Evolutionary conservation across 1,140 invertebrate species (phyloP), one percentile per base, ranked within the genome.

Genomic region (Zaprionus ghesquierei): DNA sequence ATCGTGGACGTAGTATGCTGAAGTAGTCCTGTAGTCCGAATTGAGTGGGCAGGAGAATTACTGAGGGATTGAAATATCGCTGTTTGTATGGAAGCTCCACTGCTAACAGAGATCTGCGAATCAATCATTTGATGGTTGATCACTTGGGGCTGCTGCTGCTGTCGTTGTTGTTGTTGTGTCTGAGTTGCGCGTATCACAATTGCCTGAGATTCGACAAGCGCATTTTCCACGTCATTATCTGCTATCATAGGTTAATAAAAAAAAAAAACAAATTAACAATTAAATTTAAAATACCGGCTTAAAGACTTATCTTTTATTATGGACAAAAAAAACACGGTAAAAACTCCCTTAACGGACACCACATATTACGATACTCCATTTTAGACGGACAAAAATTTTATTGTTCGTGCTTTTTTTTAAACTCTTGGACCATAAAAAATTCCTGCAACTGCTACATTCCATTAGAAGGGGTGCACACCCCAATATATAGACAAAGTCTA

Each of bases 31-130:
- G 61, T 62, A 44, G 50, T 55, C 13, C 75, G 69, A 35, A 27
- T 54, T 46, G 75, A 64, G 49, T 90, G 82, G 12, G 77, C 73
- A 15, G 80, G 78, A 9, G 84, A 80, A 55, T 81, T 90, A 20
- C 56, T 75, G 1, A 70, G 44, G 3, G 89, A 89, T 33, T 90
- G 77, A 55, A 85, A 84, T n/a, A 92, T 56, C 5, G 81, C 85
- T 4, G 84, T 92, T 73, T 92, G 90, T 72, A 79, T 77, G 18
- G 91, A 92, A 8, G 81, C 64, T 5, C 75, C 77, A 63, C 91
- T 92, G 62, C 79, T 90, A 1, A 85, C 80, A 38, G 90, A 92
- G 53, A 79, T 80, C 73, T 92, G 90, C 0, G 90, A 91, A 23
- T 92, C 84, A 27, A 90, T 61, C 77, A 90, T 81, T 63, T 85